Base-by-base conservation (phyloP, 2,113 vertebrate genomes). In the Lycocorax pyrrhopterus region DNA sequence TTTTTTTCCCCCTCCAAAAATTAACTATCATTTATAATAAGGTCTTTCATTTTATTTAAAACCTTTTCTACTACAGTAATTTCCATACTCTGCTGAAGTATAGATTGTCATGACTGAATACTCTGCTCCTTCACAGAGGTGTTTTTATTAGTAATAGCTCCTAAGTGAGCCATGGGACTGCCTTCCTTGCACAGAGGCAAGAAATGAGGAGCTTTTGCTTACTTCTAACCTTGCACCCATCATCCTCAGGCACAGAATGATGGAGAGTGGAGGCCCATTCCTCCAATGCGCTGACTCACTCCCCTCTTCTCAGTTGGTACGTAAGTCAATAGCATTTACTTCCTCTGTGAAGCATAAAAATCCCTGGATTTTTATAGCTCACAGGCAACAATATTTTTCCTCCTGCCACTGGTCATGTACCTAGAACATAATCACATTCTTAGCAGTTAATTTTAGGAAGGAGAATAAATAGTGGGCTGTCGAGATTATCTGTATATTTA, bases 401-500 rank as follows among this genome's bases (percentile, higher is more conserved):
- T 84, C 15, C 53, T 92, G 49, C 39, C 64, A 56, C 43, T 64
- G 74, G 19, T 87, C 55, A 27, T 46, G 49, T 76, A 80, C 83
- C 63, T 92, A 64, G 62, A 68, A 66, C 17, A n/a, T 67, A 64
- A 92, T 83, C 41, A 71, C 26, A 41, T 76, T 69, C 56, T 84
- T 59, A 74, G 56, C 30, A 83, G 59, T 84, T 91, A 84, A 84
- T 96, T 90, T 85, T 63, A 91, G 67, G 21, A 80, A 63, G 55
- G 22, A 82, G 51, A 85, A 51, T 85, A 73, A 93, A 69, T 47
- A 83, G 35, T n/a, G 18, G 67, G 17, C 23, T 92, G 29, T 62
- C 56, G 66, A 87, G 35, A 85, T 81, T 81, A 92, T 88, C 64
- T 88, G 29, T 59, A 17, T 90, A 92, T 96, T 89, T 87, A 91